Percentiles rank a stretch among this genome's conserved stretches.
phyloP scores from a whole-genome alignment of 2,888 invertebrate genomes.

The Melangyna quadrimaculata region DNA sequence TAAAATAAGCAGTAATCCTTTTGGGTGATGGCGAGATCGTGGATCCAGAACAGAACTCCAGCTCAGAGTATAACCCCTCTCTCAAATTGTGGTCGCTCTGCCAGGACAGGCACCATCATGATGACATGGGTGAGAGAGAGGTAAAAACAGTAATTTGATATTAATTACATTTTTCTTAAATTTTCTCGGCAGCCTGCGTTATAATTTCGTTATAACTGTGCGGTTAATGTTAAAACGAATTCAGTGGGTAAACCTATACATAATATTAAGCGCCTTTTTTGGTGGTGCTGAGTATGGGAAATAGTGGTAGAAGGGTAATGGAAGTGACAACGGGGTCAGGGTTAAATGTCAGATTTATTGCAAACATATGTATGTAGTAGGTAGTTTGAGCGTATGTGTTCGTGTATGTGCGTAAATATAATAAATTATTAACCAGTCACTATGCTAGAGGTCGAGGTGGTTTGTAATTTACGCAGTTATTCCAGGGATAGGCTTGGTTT shows the following conservation, averaged over 20 bases:
- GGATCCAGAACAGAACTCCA: background rate
- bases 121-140: constrained; percentile 1
- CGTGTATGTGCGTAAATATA: constrained; percentile 33
- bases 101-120: background rate
- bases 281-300: background rate
- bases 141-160: constrained; percentile 49
- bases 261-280: background rate
- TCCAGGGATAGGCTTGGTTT: constrained; percentile 35
- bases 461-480: constrained; percentile 65
- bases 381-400: background rate
- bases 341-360: constrained; percentile 63
- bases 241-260: background rate
- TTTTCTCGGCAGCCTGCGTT: constrained; percentile 24
- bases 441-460: constrained; percentile 53
- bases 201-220: constrained; percentile 47
- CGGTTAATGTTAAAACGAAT: constrained; percentile 42
- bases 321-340: constrained; percentile 48
- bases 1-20: background rate
- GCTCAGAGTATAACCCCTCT: background rate
- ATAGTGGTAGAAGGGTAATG: background rate
- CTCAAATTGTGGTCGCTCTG: constrained; percentile 42
- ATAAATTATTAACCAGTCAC: constrained; percentile 67
- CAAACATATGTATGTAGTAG: constrained; percentile 58
- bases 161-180: constrained; percentile 50
- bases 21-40: background rate